phyloP scores from a whole-genome alignment of 2,888 invertebrate genomes.

The Thecocarcelia acutangulata region DNA sequence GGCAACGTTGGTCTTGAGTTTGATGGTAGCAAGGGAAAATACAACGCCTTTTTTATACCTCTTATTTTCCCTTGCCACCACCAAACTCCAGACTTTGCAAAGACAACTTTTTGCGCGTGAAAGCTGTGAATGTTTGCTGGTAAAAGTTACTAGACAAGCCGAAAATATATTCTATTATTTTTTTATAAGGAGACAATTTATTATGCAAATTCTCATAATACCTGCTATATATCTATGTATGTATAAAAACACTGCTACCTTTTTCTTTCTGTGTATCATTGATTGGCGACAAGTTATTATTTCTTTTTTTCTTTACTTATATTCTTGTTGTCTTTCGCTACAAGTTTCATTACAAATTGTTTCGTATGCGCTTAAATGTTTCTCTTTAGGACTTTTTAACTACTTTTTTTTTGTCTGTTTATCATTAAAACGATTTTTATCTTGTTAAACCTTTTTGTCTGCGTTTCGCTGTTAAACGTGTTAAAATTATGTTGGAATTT shows the following conservation, averaged over 20 bases:
- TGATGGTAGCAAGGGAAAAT: too few relatives aligned
- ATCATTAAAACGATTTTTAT: constrained; percentile 54
- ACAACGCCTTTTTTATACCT: too few relatives aligned
- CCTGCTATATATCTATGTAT: too few relatives aligned
- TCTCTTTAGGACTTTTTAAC: constrained; percentile 58
- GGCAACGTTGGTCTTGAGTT: too few relatives aligned
- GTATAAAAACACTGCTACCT: neutral
- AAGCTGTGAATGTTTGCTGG: too few relatives aligned
- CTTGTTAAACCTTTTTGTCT: constrained; percentile 55
- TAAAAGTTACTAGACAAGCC: too few relatives aligned
- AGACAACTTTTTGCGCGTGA: too few relatives aligned
- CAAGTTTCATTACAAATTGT: constrained; percentile 71
- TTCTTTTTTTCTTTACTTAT: constrained; percentile 6
- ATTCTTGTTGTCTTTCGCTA: constrained; percentile 34
- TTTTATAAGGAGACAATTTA: too few relatives aligned
- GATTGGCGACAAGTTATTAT: constrained; percentile 48
- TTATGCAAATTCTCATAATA: too few relatives aligned
- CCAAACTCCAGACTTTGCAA: too few relatives aligned
- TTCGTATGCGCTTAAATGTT: constrained; percentile 71
- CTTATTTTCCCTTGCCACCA: too few relatives aligned
- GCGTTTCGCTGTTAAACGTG: constrained; percentile 44
- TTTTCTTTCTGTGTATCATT: constrained; percentile 38
- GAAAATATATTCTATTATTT: too few relatives aligned
- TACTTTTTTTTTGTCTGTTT: constrained; percentile 33
- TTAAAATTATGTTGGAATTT: constrained; percentile 61